phyloP scores from a whole-genome alignment of 92 coral and sea anemone genomes.

The Heliopora coerulea region DNA sequence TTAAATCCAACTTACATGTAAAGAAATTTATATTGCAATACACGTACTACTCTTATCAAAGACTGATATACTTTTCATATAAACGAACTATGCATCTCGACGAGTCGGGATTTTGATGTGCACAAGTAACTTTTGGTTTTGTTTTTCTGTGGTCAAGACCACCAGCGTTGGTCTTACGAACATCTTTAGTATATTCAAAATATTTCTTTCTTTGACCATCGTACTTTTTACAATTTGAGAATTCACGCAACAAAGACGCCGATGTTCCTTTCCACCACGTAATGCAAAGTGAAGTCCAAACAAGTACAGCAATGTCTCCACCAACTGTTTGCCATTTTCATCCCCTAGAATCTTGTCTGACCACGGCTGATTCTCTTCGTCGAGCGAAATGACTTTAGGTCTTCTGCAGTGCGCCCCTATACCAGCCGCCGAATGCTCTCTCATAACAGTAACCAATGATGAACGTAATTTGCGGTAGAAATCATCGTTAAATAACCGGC shows the following conservation, averaged over 20 bases:
- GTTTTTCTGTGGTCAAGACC: slow-evolving; percentile 33
- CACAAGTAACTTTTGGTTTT: slow-evolving; percentile 33
- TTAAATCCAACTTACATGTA: too few species aligned
- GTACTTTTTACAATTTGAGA: slow-evolving; percentile 20
- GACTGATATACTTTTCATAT: slow-evolving; percentile 15
- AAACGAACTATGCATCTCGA: slow-evolving; percentile 31
- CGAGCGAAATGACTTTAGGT: slow-evolving; percentile 1
- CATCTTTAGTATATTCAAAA: slow-evolving; percentile 25
- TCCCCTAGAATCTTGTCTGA: slow-evolving; percentile 23
- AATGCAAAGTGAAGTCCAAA: slow-evolving; percentile 41
- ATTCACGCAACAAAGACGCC: slow-evolving; percentile 19
- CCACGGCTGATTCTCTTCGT: slow-evolving; percentile 36
- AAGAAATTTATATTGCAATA: not conserved
- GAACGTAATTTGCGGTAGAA: slow-evolving; percentile 2
- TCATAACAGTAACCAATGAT: slow-evolving; percentile 41
- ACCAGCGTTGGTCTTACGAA: slow-evolving; percentile 33
- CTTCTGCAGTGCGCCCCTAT: slow-evolving; percentile 3
- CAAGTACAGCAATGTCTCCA: slow-evolving; percentile 23
- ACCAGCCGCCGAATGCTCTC: slow-evolving; percentile 19
- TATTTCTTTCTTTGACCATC: slow-evolving; percentile 19
- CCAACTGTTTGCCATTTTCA: slow-evolving; percentile 32
- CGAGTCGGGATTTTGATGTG: slow-evolving; percentile 33
- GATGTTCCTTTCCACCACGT: slow-evolving; percentile 37
- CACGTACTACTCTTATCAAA: not conserved
- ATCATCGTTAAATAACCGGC: slow-evolving; percentile 25